Base-by-base conservation (phyloP, 1,140 invertebrate genomes). In the Brachionus paranguensis region DNA sequence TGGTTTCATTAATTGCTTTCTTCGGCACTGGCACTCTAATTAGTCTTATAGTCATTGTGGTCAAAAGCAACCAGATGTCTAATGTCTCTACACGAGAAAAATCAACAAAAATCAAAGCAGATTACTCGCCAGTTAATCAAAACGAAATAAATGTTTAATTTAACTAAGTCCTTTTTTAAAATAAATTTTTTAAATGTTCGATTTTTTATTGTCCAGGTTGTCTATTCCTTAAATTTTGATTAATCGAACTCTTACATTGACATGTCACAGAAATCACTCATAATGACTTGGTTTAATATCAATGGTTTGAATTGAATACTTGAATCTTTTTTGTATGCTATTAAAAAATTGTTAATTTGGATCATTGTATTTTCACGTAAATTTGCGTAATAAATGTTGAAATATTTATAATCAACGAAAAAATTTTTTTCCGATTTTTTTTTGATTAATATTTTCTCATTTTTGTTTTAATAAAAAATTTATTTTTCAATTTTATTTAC, bases 11-110 rank as follows among this genome's bases (percentile, higher is more conserved):
- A 14, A 64, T 29, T 24, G 29, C 4, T 12, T 81, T 81, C 41
- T 81, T 81, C 14, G 78, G 78, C 53, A 81, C 78, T 24, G 78
- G 78, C 27, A 64, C 60, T 45, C 17, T 37, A 12, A 68, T 81
- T 68, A 68, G 78, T 81, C 7, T 68, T 7, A 41, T 81, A 43
- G 17, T 81, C 12, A 64, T 81, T 17, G 29, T 81, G 11, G 43
- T 65, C 20, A 76, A 76, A 29, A 50, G 45, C 33, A 76, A 76
- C 14, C 68, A 72, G 33, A 20, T 72, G 37, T 43, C 29, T 20
- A 72, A 20, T 43, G 43, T 72, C 3, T 3, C 20, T 0, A 64
- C 3, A 29, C 5, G 6, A 65, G 60, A 68, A 74, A 74, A 74
- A 74, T 43, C 12, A 7, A 8, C 37, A 74, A 74, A 41, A 47